phyloP scores from a whole-genome alignment of 92 coral and sea anemone genomes.

The Palythoa grandis region DNA sequence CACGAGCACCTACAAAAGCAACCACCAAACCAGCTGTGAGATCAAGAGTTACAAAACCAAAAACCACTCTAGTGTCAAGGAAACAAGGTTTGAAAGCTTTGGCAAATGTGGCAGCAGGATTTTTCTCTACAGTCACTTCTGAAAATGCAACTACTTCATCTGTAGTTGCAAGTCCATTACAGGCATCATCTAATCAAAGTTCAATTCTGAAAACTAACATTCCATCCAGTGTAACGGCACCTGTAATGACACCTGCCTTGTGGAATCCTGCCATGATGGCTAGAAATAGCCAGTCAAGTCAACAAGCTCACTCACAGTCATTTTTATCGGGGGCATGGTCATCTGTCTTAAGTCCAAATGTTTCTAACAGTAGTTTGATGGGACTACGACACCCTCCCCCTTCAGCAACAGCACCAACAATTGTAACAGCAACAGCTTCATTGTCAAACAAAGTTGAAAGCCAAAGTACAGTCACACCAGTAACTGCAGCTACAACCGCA shows the following conservation, averaged over 20 bases:
- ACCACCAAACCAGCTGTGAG: conserved; percentile 39
- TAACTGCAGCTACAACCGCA: not conserved
- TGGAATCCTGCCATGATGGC: conserved; percentile 48
- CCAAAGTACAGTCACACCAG: not conserved
- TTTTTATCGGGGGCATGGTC: conserved; percentile 35
- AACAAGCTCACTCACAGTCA: conserved; percentile 20
- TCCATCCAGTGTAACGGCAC: conserved; percentile 33
- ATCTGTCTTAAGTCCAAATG: conserved; percentile 11
- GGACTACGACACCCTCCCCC: conserved; percentile 46
- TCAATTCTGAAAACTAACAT: conserved; percentile 9
- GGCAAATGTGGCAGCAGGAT: not conserved
- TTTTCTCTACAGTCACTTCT: not conserved
- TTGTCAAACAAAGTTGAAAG: conserved; percentile 20
- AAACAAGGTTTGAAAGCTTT: conserved; percentile 56
- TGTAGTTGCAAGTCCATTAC: conserved; percentile 10
- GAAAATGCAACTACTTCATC: conserved; percentile 10
- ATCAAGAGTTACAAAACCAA: conserved; percentile 39
- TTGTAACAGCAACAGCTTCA: not conserved
- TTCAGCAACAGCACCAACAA: conserved; percentile 44
- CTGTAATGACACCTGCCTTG: conserved; percentile 36
- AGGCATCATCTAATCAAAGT: conserved; percentile 10
- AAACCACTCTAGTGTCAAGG: conserved; percentile 50
- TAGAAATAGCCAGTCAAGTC: conserved; percentile 28
- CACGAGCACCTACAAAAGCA: conserved; percentile 50
- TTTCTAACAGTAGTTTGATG: conserved; percentile 14